phyloP scores from a whole-genome alignment of 2,797 vertebrate genomes.

The Microchirus variegatus region DNA sequence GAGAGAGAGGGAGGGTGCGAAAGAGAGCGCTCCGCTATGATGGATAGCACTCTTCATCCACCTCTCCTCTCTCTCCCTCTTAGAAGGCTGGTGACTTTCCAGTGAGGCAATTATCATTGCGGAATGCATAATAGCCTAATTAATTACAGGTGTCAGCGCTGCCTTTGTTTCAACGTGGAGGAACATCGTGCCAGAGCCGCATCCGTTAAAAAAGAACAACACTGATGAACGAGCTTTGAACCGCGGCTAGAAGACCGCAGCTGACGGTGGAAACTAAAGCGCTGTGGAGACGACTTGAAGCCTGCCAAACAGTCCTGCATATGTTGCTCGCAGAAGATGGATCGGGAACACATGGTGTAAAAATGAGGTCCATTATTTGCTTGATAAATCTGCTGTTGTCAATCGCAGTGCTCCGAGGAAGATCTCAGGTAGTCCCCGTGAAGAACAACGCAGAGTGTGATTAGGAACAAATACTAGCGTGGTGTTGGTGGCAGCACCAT shows the following conservation, averaged over 20 bases:
- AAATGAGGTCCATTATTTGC: constrained; percentile 67
- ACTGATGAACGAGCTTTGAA: constrained; percentile 73
- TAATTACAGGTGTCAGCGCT: constrained; percentile 99
- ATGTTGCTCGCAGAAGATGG: constrained; percentile 48
- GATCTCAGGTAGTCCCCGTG: constrained; percentile 51
- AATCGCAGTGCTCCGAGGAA: constrained; percentile 22
- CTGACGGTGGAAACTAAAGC: constrained; percentile 25
- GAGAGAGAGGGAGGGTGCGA: constrained; percentile 47
- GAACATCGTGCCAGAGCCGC: constrained; percentile 89
- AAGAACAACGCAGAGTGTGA: constrained; percentile 19
- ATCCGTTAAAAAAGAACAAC: constrained; percentile 74
- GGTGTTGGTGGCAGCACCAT: constrained; percentile 45
- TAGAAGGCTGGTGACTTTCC: constrained; percentile 97
- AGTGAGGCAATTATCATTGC: constrained; percentile 99
- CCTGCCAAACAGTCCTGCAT: constrained; percentile 53
- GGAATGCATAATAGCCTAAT: constrained; percentile 99
- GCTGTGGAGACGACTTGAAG: constrained; percentile 37
- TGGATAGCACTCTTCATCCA: constrained; percentile 87
- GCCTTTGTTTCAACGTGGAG: constrained; percentile 94
- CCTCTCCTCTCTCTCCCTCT: constrained; percentile 79
- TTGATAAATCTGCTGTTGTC: constrained; percentile 64
- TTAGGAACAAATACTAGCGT: constrained; percentile 19
- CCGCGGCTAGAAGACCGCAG: constrained; percentile 34
- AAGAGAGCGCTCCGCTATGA: constrained; percentile 77
- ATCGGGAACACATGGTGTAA: constrained; percentile 62